A percentile compares a stretch with the other conserved stretches of the same genome.
phyloP scores from a whole-genome alignment of 2,797 vertebrate genomes.

The Sardinella longiceps region DNA sequence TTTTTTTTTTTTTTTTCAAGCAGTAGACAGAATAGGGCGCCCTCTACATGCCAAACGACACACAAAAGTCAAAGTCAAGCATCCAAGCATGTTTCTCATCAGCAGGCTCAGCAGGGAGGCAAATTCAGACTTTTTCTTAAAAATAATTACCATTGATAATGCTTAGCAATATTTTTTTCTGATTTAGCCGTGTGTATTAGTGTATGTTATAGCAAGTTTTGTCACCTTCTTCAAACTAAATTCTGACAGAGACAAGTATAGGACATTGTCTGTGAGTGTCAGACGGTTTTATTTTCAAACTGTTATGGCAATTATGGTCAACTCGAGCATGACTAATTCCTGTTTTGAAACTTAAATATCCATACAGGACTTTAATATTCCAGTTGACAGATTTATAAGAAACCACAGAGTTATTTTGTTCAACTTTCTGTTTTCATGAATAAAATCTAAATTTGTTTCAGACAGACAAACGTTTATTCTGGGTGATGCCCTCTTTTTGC shows the following conservation, averaged over 20 bases:
- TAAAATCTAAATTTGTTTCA: slow-evolving; percentile 11
- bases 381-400: slow-evolving; percentile 7
- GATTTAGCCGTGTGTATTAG: no score
- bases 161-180: background rate
- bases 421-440: background rate
- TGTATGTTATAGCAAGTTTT: background rate
- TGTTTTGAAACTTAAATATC: slow-evolving; percentile 15
- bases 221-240: background rate
- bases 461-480: slow-evolving; percentile 1
- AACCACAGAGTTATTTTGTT: background rate
- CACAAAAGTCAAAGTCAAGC: no score
- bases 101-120: background rate
- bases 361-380: background rate
- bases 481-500: background rate
- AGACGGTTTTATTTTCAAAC: background rate
- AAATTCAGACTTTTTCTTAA: background rate
- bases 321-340: slow-evolving; percentile 5
- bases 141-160: background rate
- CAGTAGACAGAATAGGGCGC: background rate
- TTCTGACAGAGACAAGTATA: background rate
- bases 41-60: background rate
- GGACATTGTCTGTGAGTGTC: background rate
- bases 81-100: background rate
- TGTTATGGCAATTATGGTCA: background rate
- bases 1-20: background rate